phyloP scores from a whole-genome alignment of 2,113 vertebrate genomes.

The Crotalus horridus region DNA sequence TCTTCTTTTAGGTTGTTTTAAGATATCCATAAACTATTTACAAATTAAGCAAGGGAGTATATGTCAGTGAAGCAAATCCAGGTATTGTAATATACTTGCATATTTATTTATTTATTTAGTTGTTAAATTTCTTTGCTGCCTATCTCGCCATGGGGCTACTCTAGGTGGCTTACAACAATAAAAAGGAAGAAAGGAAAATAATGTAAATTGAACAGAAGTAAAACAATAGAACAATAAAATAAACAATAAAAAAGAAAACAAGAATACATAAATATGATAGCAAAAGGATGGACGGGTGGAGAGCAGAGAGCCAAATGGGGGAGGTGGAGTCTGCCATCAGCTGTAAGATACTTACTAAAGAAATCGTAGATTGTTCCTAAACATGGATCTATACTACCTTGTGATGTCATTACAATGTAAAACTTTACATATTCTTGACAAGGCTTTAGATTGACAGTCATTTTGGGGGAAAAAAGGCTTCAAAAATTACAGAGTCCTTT shows the following conservation, averaged over 20 bases:
- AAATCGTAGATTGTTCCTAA: conserved; percentile 47
- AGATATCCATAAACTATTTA: not conserved
- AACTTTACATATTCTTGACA: conserved; percentile 59
- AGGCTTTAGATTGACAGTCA: conserved; percentile 43
- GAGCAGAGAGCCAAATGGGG: not conserved
- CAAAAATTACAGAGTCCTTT: conserved; percentile 45
- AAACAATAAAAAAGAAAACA: not conserved
- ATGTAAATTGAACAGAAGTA: not conserved
- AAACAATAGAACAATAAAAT: not conserved
- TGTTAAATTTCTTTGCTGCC: not conserved
- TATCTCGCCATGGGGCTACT: not conserved
- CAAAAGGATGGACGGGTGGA: not conserved
- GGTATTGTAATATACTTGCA: not conserved
- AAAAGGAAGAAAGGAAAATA: not conserved
- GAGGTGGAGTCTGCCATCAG: not conserved
- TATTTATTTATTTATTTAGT: not conserved
- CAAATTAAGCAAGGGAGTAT: not conserved
- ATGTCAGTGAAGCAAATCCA: not conserved
- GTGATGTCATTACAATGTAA: conserved; percentile 63
- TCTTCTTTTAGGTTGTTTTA: not conserved
- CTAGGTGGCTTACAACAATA: not conserved
- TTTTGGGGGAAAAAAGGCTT: conserved; percentile 48
- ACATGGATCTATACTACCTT: conserved; percentile 47
- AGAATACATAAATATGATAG: not conserved
- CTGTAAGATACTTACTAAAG: conserved; percentile 45